Conservation (phyloP, 1,140 invertebrate species). For the Dendroctonus ponderosae region DNA sequence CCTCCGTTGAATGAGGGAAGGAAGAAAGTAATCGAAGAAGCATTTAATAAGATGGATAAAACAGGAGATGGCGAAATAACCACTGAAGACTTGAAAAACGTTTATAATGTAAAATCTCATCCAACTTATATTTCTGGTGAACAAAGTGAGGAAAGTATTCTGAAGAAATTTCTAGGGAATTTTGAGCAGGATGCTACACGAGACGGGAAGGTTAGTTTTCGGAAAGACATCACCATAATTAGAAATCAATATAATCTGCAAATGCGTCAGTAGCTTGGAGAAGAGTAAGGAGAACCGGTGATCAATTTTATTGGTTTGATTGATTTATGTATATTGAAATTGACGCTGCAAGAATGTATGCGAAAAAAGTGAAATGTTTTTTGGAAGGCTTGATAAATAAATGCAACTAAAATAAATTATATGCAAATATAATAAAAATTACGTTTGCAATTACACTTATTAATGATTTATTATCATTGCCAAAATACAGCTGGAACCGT, state of each 20-base stretch:
- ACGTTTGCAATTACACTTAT: no score
- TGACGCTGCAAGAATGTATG: no score
- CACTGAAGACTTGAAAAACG: conserved; percentile 76
- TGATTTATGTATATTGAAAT: no score
- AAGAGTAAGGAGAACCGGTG: not conserved
- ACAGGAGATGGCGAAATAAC: conserved; percentile 83
- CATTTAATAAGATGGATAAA: conserved; percentile 88
- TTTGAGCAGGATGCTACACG: conserved; percentile 80
- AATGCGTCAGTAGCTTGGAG: no score
- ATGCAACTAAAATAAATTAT: no score
- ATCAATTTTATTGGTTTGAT: not conserved
- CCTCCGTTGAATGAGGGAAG: conserved; percentile 81
- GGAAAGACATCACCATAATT: not conserved
- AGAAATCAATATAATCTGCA: not conserved
- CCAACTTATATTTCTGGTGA: conserved; percentile 87
- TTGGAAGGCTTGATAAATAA: no score
- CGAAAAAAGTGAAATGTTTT: no score
- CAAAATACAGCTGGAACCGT: no score
- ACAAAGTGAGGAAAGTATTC: conserved; percentile 81
- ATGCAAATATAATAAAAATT: no score
- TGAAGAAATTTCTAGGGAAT: conserved; percentile 81
- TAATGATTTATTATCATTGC: no score
- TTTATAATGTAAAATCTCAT: conserved; percentile 79
- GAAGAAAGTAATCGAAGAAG: conserved; percentile 73
- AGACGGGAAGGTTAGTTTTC: conserved; percentile 72